Base-by-base conservation (phyloP, 2,888 invertebrate species). In the Lissonota sp. region DNA sequence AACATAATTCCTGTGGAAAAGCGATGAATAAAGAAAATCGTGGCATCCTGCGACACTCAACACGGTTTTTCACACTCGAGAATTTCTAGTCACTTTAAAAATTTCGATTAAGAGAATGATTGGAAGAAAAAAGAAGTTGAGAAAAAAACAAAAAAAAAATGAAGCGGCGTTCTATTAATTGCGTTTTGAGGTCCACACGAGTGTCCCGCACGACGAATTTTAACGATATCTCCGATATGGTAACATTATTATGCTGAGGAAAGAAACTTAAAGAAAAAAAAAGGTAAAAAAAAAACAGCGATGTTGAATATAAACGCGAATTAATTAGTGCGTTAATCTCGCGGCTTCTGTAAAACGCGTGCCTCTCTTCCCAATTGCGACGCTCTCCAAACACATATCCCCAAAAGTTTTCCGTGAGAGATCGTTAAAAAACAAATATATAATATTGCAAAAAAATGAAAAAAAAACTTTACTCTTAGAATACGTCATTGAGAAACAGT, bases 301-400 rank as follows among this genome's bases (percentile, higher is more conserved):
- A 49, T 51, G 67, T 78, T 73, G 64, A 26, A 71, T 58, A 77
- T 53, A 26, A 26, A 44, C 73, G 77, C 57, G 58, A 66, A 70
- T 76, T 70, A 42, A 79, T 83, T 83, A 77, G 72, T 55, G 62
- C 55, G 64, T 71, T 72, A 51, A 69, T 66, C 49, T 80, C 69
- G 62, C 74, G 78, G 84, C 83, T 84, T 83, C 55, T 82, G 76
- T 74, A 77, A 78, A 81, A 83, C 82, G 80, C 83, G 84, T 83
- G 82, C 80, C 82, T 80, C 83, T 82, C 80, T 70, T 67, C 64
- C 73, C 73, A 69, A 75, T 2, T 26, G 26, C 14, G 75, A 82
- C 63, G 72, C 69, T 82, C 74, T 81, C 79, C 79, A 70, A 75
- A 69, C 72, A 83, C 80, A 81, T 80, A 82, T 79, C 82, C 76